Base-by-base conservation (phyloP, 30 jellyfish, hydroid and myxozoan species). In the Clytia hemisphaerica region DNA sequence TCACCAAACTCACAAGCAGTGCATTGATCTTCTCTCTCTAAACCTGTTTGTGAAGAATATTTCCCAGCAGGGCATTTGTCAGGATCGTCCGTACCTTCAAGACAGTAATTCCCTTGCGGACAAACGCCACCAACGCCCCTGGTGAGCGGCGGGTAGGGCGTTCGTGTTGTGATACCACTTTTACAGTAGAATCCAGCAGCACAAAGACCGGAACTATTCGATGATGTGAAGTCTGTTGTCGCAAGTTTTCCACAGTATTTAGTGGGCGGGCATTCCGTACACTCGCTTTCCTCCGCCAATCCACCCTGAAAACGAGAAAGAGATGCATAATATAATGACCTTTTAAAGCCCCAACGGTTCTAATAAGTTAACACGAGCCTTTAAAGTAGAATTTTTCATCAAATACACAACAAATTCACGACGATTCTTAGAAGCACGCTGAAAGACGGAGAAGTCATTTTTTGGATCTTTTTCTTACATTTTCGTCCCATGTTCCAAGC, bases 111-210 rank as follows among this genome's bases (percentile, higher is more conserved):
- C 4, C 98, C 98, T 57, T 59, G 85, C 18, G 98, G 98, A 46
- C 98, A 89, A 18, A 74, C 65, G n/a, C 98, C 98, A 46, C 98
- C 98, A 35, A 19, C 48, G 16, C 98, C 95, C 49, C 86, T 63
- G 7, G 92, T 71, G 37, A 46, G 27, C 9, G 90, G 90, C 16
- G 86, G 86, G 30, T 58, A 45, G 5, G 98, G 98, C 27, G 92
- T 76, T 15, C 73, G 57, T 19, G 81, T 78, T 40, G 76, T 77
- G 4, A 81, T 83, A 16, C 98, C 93, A 6, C 68, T 15, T 16
- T 72, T 75, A 73, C 98, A 89, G 69, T 75, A 89, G 80, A 64
- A 89, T 4, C 98, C 98, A 5, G 95, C 83, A 27, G 80, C 94
- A 54, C 98, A 87, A n/a, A 36, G 65, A 7, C 97, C 97, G 37